Conservation (phyloP, 2,113 vertebrate species). For the Passer montanus region DNA sequence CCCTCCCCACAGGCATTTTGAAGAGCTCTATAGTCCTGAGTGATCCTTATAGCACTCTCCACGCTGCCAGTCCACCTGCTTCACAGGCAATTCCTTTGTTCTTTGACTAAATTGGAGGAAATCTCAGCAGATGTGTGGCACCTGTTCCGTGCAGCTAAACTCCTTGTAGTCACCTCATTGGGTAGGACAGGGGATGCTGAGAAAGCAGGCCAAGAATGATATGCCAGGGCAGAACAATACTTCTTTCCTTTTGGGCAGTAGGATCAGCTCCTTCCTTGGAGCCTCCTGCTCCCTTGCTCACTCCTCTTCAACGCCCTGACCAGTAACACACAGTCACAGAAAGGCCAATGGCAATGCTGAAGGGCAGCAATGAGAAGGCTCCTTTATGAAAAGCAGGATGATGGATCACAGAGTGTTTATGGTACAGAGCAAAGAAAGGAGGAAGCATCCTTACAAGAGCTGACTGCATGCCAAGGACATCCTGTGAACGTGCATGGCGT, state of each 20-base stretch:
- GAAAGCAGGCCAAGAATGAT: background rate
- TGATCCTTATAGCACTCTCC: background rate
- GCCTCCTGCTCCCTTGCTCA: background rate
- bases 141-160: background rate
- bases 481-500: accelerated
- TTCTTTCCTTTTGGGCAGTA: background rate
- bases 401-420: background rate
- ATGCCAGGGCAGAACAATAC: background rate
- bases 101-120: background rate
- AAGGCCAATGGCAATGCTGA: background rate
- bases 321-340: background rate
- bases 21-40: background rate
- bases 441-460: background rate
- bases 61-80: background rate
- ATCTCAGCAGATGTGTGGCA: background rate
- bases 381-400: background rate
- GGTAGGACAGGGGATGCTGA: background rate
- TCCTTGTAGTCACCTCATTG: background rate
- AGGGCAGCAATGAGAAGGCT: background rate
- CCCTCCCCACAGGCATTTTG: background rate
- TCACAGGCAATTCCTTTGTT: background rate
- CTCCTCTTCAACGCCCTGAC: background rate
- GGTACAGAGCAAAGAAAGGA: background rate
- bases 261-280: background rate
- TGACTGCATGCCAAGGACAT: background rate